phyloP scores from a whole-genome alignment of 2,797 vertebrate species.

The Vespertilio murinus region DNA sequence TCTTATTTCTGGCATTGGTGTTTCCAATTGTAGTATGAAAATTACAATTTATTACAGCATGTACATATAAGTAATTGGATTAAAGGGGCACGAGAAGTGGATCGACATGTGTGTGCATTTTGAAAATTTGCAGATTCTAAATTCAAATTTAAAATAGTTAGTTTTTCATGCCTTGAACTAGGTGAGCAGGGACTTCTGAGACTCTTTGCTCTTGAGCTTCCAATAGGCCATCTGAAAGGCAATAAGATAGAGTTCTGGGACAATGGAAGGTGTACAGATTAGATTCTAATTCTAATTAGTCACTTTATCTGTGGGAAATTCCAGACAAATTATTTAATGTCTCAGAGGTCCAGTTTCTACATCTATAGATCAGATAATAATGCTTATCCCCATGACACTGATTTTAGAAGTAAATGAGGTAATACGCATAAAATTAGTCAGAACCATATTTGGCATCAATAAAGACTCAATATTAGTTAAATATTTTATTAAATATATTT shows the following conservation, averaged over 20 bases:
- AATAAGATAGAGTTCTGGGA: neutral
- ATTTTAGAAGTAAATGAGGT: slow-evolving; percentile 4
- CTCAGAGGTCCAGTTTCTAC: neutral
- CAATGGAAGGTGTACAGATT: neutral
- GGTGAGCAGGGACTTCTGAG: neutral
- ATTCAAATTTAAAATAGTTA: neutral
- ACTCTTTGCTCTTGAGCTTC: neutral
- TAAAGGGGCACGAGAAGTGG: neutral
- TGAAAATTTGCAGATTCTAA: neutral
- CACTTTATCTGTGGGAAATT: neutral
- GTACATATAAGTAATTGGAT: neutral
- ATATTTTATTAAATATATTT: neutral
- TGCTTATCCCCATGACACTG: neutral
- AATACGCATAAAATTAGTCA: neutral
- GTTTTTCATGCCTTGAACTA: neutral
- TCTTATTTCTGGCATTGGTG: neutral
- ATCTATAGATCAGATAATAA: neutral
- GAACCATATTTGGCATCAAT: neutral
- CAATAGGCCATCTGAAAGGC: neutral
- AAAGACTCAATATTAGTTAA: neutral
- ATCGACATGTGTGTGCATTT: neutral
- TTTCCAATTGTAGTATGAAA: neutral
- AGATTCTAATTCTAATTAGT: neutral
- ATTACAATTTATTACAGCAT: neutral
- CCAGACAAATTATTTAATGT: neutral